Percentiles rank a stretch among this genome's conserved stretches.
Conservation (phyloP, 1,140 invertebrate genomes). For the Episyrphus balteatus region DNA sequence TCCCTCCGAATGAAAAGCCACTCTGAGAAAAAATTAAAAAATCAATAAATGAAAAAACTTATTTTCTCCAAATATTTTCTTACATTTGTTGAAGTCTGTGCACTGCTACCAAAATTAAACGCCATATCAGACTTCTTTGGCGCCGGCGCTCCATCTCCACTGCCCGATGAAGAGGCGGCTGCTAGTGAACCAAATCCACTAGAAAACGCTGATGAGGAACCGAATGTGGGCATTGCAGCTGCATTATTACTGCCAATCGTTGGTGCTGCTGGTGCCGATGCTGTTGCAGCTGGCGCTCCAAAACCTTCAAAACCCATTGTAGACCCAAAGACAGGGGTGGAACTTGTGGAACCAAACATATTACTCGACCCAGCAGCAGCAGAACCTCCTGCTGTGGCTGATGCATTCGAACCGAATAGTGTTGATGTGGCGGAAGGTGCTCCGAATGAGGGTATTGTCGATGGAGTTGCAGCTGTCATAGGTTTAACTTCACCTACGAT, state of each 20-base stretch:
- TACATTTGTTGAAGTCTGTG: too few species aligned
- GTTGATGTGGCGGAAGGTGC: slow-evolving; percentile 8
- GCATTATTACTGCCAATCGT: neutral
- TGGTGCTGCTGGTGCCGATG: neutral
- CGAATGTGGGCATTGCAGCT: neutral
- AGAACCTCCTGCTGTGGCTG: slow-evolving; percentile 1
- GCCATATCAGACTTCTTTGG: slow-evolving; percentile 8
- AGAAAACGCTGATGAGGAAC: too few species aligned
- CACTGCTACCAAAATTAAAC: slow-evolving; percentile 5
- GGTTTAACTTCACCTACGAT: too few species aligned
- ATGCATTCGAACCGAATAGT: slow-evolving; percentile 1
- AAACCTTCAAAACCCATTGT: slow-evolving; percentile 10
- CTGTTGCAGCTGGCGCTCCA: slow-evolving; percentile 1
- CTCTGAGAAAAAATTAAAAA: too few species aligned
- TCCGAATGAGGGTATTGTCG: neutral
- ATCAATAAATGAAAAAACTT: too few species aligned
- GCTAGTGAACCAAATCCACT: too few species aligned
- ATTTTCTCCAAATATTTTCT: too few species aligned
- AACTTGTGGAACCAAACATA: slow-evolving; percentile 1
- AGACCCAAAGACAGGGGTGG: slow-evolving; percentile 6
- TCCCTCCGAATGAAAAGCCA: neutral
- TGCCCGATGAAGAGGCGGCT: too few species aligned
- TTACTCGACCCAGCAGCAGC: slow-evolving; percentile 1
- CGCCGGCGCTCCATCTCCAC: slow-evolving; percentile 2
- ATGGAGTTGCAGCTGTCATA: neutral